Base-by-base conservation (phyloP, 2,888 invertebrate species). In the Laspeyria flexula region DNA sequence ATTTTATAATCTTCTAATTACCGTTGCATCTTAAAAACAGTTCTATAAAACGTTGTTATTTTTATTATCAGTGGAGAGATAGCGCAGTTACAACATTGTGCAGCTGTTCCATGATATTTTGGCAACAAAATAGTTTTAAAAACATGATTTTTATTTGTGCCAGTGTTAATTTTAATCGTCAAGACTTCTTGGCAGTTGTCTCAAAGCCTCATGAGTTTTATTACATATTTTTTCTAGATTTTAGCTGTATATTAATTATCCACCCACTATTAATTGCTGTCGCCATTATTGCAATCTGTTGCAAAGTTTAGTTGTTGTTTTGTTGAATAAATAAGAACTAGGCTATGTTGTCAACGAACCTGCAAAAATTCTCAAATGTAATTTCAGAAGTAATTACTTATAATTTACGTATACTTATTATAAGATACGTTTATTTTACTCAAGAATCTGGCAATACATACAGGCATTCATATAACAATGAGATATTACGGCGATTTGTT, bases 171-270 rank as follows among this genome's bases (percentile, higher is more conserved):
- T 90, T 87, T 88, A 86, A 90, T 90, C 87, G 79, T 83, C 82
- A 82, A 79, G 79, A 86, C 79, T 71, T 88, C 87, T 91, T 91
- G 90, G 91, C 91, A 90, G 84, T 81, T 84, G 83, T 81, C 79
- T 85, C 88, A 88, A 88, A 88, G 87, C 70, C 71, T 80, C 78
- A 78, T 78, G 79, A 78, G 71, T 79, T 89, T 89, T 90, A 88
- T 88, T 80, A 74, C 83, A 55, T 45, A 3, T 72, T 84, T 81
- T 77, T 83, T 79, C 71, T 77, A 77, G 72, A 78, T 80, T 85
- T 85, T 75, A 77, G 79, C 67, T 74, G 75, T 82, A 80, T 85
- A 86, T 85, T 90, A 88, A 88, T 89, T 88, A 87, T 66, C 65
- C 68, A 62, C 79, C 80, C 65, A 79, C 81, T 48, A n/a, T 33